Conservation (phyloP, 92 coral and sea anemone species). For the Parazoanthus atlanticus region DNA sequence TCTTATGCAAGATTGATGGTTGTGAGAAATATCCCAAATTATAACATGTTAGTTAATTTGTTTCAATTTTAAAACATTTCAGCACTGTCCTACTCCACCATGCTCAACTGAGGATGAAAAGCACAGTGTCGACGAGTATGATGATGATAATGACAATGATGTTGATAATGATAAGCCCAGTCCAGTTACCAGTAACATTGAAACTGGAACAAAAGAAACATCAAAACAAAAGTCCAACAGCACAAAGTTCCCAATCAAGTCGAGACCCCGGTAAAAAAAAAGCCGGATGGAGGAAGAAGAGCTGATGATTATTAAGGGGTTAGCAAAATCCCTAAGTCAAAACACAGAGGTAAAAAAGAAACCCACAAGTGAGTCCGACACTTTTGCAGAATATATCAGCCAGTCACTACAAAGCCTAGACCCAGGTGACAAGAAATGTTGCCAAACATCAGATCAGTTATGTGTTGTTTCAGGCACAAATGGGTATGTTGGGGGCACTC, state of each 20-base stretch:
- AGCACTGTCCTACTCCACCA: neutral
- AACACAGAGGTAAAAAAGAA: neutral
- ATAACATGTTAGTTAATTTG: neutral
- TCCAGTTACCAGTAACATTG: conserved; percentile 4
- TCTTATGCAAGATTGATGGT: neutral
- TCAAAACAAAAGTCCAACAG: too few species aligned
- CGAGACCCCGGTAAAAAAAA: neutral
- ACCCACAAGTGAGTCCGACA: neutral
- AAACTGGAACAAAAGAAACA: neutral
- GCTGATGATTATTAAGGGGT: neutral
- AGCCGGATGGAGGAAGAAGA: neutral
- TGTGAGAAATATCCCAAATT: neutral
- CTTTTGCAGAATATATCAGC: neutral
- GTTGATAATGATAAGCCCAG: neutral
- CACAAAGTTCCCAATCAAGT: neutral
- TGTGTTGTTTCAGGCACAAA: neutral
- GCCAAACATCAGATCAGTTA: neutral
- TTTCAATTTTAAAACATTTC: neutral
- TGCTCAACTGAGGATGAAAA: neutral
- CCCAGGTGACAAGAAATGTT: neutral
- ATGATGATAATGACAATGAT: neutral
- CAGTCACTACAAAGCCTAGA: conserved; percentile 1
- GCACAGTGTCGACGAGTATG: neutral
- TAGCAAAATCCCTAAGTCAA: neutral
- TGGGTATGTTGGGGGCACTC: too few species aligned